Evolutionary conservation across 2,888 invertebrate species (phyloP).

Genomic region (Lasiommata megera): DNA sequence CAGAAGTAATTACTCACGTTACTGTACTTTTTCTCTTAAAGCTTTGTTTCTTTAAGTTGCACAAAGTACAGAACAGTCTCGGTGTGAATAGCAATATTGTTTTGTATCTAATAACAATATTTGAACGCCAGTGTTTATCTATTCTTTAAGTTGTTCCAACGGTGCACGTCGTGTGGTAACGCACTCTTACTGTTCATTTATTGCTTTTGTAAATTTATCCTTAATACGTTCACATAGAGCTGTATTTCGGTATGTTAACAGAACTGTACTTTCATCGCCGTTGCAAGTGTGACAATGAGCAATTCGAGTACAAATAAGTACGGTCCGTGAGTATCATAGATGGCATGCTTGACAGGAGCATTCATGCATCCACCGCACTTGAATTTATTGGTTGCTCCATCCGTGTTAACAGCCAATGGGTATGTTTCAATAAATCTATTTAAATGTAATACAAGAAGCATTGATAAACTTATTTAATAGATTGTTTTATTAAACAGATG

Average conservation of each 20-base stretch:
- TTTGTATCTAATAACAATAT: constrained; percentile 9
- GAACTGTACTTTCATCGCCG: constrained; percentile 8
- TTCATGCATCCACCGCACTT: constrained; percentile 30
- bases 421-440: constrained; percentile 19
- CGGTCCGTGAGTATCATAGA: constrained; percentile 29
- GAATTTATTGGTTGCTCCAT: constrained; percentile 25
- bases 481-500: no score
- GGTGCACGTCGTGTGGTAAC: background rate
- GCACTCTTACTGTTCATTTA: background rate
- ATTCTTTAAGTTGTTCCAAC: constrained; percentile 6
- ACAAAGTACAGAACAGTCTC: background rate
- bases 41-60: background rate
- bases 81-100: constrained; percentile 11
- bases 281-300: constrained; percentile 32
- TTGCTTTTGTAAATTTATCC: background rate
- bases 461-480: no score
- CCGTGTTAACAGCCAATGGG: constrained; percentile 25
- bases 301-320: constrained; percentile 28
- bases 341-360: constrained; percentile 26
- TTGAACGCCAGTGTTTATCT: constrained; percentile 3
- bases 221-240: background rate
- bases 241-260: background rate
- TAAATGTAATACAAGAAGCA: constrained; percentile 11
- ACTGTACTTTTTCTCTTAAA: background rate
- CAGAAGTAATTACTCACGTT: no score